phyloP scores from a whole-genome alignment of 2,113 vertebrate species.

The Dicerorhinus sumatrensis region DNA sequence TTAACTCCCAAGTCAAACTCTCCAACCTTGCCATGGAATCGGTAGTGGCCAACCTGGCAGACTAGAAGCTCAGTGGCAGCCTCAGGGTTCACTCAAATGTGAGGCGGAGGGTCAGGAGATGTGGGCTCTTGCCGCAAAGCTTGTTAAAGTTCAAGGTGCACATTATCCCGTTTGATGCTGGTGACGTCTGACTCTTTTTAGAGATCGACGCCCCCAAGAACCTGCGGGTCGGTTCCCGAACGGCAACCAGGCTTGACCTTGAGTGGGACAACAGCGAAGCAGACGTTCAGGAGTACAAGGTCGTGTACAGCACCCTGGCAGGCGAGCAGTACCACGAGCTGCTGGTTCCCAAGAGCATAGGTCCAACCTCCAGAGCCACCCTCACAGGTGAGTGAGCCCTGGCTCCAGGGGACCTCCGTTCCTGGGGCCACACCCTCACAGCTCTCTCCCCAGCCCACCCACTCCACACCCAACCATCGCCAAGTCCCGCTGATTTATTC shows the following conservation, averaged over 20 bases:
- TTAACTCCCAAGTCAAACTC: background rate
- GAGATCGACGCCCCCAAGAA: constrained; percentile 99
- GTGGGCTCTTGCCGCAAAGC: rapidly evolving
- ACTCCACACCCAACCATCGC: background rate
- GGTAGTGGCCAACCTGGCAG: background rate
- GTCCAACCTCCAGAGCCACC: constrained; percentile 91
- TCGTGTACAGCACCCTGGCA: constrained; percentile 97
- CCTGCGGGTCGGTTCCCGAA: constrained; percentile 91
- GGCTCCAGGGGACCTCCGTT: rapidly evolving
- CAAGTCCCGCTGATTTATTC: background rate
- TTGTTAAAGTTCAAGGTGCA: background rate
- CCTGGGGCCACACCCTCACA: background rate
- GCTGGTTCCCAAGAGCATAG: constrained; percentile 89
- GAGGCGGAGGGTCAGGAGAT: background rate
- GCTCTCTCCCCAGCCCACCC: background rate
- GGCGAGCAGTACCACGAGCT: constrained; percentile 97
- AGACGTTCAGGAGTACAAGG: constrained; percentile 93
- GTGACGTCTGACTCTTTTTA: constrained; percentile 89
- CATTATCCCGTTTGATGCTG: background rate
- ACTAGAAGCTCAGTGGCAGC: no score
- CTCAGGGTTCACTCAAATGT: background rate
- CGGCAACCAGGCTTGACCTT: constrained; percentile 92
- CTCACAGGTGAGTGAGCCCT: constrained; percentile 89
- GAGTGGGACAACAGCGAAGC: constrained; percentile 99
- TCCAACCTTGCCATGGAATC: background rate